Base-by-base conservation (phyloP, 1,140 invertebrate species). In the Drosophila insularis region DNA sequence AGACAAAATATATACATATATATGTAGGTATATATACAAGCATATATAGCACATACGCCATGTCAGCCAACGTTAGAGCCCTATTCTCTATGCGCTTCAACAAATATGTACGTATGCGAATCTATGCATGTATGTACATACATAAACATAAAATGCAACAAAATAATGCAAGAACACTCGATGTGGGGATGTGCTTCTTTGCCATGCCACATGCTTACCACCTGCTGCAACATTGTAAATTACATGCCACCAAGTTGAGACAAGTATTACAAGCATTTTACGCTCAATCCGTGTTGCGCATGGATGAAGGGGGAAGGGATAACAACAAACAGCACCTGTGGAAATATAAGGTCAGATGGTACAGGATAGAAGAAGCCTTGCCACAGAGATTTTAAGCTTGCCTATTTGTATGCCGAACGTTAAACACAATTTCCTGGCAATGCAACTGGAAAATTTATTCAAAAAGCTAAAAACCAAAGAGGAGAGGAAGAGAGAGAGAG, bases 181-280 rank as follows among this genome's bases (percentile, higher is more conserved):
- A 50, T 50, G 43, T 50, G 19, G 19, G 19, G 27, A 27, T 27
- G 27, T 50, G 17, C 19, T 50, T 10, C 43, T 35, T 35, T 35
- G 10, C 32, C 43, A 54, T 62, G 59, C 56, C 62, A 23, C 63
- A n/a, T 43, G 78, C 60, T 46, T 71, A 50, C 72, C 78, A 81
- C 79, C 82, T 89, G 82, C 84, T 82, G 84, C 82, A 82, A 89
- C 79, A 89, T 87, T 87, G 76, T 82, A 87, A 82, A 77, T 89
- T 82, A 69, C 84, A 71, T 82, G 63, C 69, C 69, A 68, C 60
- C 27, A 58, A 68, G 67, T 40, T 53, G 55, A 62, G 59, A 66
- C 64, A 81, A 69, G 82, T 71, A 82, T 78, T 74, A 76, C 81
- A 81, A 70, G 78, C 71, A 65, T 77, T 76, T 63, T 71, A 67